These are phyloP conservation scores for Myoxocephalus aenaeus DNA, from an alignment of 2,797 vertebrate species.

Conservation along the genomic window DNA sequence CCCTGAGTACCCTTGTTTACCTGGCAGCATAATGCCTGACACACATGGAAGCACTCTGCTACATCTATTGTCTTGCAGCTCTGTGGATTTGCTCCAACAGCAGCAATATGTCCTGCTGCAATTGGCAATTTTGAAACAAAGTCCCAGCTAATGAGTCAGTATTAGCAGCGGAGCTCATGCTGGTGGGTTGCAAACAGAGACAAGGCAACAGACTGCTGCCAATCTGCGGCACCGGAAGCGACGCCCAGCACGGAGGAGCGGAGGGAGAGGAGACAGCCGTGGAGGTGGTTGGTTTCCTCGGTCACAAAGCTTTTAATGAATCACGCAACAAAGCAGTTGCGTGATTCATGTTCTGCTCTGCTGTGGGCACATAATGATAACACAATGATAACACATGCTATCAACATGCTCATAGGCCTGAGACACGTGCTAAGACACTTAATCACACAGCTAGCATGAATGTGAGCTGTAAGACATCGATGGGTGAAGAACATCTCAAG, in stretches of 20 bases:
- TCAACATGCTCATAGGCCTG: background rate
- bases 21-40: background rate
- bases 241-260: background rate
- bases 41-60: background rate
- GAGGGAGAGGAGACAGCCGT: constrained; percentile 13
- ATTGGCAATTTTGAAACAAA: constrained; percentile 35
- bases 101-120: constrained; percentile 31
- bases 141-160: constrained; percentile 43
- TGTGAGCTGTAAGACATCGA: too few relatives aligned
- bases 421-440: background rate
- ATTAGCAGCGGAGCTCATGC: constrained; percentile 20
- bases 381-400: background rate
- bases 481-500: too few relatives aligned
- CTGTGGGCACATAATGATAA: background rate
- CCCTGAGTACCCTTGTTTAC: background rate
- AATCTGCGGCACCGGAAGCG: constrained; percentile 31
- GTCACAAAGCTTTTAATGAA: background rate
- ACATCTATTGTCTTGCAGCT: constrained; percentile 1
- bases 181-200: constrained; percentile 27
- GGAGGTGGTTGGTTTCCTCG: constrained; percentile 30
- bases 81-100: background rate
- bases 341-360: background rate
- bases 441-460: too few relatives aligned
- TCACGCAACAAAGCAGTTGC: background rate
- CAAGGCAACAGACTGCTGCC: constrained; percentile 43